Conservation (phyloP, 2,113 vertebrate species). For the Phylloscopus trochilus region DNA sequence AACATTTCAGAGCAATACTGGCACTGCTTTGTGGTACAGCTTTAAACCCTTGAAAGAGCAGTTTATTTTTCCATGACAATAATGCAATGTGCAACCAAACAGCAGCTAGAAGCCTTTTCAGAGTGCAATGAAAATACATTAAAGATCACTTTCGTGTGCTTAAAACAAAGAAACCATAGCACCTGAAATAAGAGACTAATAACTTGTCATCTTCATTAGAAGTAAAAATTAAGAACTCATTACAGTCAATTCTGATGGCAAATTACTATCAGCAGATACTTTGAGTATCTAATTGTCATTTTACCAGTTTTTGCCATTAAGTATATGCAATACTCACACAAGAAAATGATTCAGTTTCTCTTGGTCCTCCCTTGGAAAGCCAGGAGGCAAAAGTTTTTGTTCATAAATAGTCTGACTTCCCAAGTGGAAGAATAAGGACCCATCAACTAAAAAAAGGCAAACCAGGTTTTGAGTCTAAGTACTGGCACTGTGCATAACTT, state of each 20-base stretch:
- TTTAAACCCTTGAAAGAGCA: neutral
- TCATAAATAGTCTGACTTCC: neutral
- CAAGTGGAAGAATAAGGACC: neutral
- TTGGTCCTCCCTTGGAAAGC: neutral
- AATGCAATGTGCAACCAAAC: neutral
- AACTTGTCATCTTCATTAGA: neutral
- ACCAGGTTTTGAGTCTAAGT: neutral
- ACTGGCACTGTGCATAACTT: neutral
- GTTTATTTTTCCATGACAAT: neutral
- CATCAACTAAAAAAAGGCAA: neutral
- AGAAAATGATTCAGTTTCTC: neutral
- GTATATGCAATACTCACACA: neutral
- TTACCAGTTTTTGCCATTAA: neutral
- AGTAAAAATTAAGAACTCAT: neutral
- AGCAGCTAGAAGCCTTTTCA: neutral
- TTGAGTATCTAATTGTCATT: neutral
- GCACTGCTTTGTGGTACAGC: neutral
- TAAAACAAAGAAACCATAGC: neutral
- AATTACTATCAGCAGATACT: neutral
- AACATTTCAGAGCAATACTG: neutral
- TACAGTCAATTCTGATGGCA: neutral
- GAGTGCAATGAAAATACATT: neutral
- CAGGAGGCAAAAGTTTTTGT: neutral
- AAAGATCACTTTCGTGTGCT: neutral
- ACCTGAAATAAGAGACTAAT: neutral